Percentiles rank a stretch among this genome's conserved stretches.
These are phyloP conservation scores for Cataglyphis rosenhaueri DNA, from an alignment of 2,888 invertebrate genomes.

Conservation along the genomic window DNA sequence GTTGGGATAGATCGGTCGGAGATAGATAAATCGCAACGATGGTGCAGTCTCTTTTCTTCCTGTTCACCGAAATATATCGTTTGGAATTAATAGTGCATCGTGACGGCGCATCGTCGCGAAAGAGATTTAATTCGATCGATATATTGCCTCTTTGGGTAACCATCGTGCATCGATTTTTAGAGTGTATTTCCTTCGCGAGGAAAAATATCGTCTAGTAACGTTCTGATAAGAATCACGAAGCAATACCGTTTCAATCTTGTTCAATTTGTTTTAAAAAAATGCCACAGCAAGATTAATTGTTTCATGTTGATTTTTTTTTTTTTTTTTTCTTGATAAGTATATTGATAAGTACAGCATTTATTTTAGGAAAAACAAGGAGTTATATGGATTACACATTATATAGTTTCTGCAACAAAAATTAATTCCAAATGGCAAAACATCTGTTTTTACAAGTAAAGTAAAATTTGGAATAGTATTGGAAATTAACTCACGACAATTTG, in stretches of 20 bases:
- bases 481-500: too few relatives aligned
- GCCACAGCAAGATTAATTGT: neutral
- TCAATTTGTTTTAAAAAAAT: neutral
- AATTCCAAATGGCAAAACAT: too few relatives aligned
- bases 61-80: slow-evolving; percentile 54
- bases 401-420: neutral
- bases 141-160: slow-evolving; percentile 31
- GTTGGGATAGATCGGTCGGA: slow-evolving; percentile 26
- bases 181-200: neutral
- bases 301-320: neutral
- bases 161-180: slow-evolving; percentile 11
- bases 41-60: slow-evolving; percentile 30
- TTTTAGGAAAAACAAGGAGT: neutral
- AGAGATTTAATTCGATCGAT: slow-evolving; percentile 52
- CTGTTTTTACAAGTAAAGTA: too few relatives aligned
- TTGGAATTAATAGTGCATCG: slow-evolving; percentile 60
- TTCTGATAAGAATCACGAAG: slow-evolving; percentile 30
- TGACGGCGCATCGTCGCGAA: slow-evolving; percentile 44
- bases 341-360: too few relatives aligned
- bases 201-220: slow-evolving; percentile 9
- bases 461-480: too few relatives aligned
- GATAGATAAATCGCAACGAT: slow-evolving; percentile 62
- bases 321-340: neutral
- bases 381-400: neutral
- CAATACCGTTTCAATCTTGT: neutral